Evolutionary conservation across 2,113 vertebrate genomes (phyloP).

Genomic region (Semicossyphus pulcher): DNA sequence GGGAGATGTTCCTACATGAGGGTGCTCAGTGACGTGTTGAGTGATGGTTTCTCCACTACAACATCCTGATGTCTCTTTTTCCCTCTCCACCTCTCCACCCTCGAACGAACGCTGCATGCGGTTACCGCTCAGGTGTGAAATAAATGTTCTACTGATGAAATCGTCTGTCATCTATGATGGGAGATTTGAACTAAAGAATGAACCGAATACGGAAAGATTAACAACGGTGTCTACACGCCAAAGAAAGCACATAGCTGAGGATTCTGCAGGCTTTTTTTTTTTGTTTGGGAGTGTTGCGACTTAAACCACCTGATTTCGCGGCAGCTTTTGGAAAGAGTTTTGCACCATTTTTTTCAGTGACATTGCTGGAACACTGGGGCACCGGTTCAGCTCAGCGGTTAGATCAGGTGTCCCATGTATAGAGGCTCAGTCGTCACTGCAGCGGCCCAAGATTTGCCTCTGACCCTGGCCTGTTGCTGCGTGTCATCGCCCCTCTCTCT

Average conservation of each 20-base stretch:
- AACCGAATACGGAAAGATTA: background rate
- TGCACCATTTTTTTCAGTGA: no score
- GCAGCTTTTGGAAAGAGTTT: no score
- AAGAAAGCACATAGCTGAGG: background rate
- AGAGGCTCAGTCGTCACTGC: no score
- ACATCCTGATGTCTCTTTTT: conserved; percentile 33
- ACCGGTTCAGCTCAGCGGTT: no score
- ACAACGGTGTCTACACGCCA: background rate
- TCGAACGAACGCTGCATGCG: conserved; percentile 7
- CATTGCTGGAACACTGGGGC: no score
- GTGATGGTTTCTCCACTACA: conserved; percentile 33
- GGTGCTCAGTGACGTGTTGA: conserved; percentile 34
- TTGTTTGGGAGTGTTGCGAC: no score
- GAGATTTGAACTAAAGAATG: background rate
- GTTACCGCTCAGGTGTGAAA: background rate
- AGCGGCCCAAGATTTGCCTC: no score
- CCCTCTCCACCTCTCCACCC: conserved; percentile 17
- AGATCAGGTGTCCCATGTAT: no score
- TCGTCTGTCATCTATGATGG: background rate
- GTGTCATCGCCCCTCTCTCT: no score
- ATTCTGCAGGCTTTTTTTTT: no score
- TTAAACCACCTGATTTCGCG: no score
- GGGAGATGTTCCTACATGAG: conserved; percentile 19
- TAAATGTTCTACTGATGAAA: conserved; percentile 1
- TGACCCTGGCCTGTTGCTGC: no score